phyloP scores from a whole-genome alignment of 2,797 vertebrate species.

The Huso huso region DNA sequence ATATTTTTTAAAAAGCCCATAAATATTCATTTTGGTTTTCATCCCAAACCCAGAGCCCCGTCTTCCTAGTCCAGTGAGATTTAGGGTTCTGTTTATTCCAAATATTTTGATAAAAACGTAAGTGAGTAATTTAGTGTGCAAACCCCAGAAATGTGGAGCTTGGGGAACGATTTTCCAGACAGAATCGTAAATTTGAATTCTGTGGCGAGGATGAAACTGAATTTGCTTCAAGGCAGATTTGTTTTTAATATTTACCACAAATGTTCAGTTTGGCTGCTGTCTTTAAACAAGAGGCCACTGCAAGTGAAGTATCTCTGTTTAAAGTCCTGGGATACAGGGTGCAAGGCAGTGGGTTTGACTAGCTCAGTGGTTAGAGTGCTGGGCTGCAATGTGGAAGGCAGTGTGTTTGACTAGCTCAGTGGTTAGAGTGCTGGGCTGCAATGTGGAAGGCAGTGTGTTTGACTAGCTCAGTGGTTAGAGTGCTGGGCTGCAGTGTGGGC shows the following conservation, averaged over 20 bases:
- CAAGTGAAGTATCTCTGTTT: constrained; percentile 9
- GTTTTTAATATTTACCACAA: constrained; percentile 49
- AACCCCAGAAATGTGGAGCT: constrained; percentile 35
- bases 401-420: too few relatives aligned
- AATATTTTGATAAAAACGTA: constrained; percentile 30
- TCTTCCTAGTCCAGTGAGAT: constrained; percentile 35
- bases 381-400: not conserved
- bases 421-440: too few relatives aligned
- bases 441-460: too few relatives aligned
- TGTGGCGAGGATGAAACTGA: constrained; percentile 48
- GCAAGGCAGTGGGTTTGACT: constrained; percentile 6
- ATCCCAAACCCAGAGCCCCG: not conserved
- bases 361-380: constrained; percentile 2
- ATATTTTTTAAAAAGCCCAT: too few relatives aligned
- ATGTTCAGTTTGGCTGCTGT: constrained; percentile 30
- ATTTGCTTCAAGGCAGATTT: constrained; percentile 48
- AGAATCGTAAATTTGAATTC: constrained; percentile 58
- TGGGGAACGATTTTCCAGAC: constrained; percentile 46
- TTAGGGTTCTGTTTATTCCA: constrained; percentile 44
- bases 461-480: too few relatives aligned
- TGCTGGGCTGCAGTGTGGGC: too few relatives aligned
- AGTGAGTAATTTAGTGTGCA: constrained; percentile 42
- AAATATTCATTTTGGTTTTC: not conserved
- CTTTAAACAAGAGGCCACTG: not conserved
- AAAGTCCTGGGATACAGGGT: not conserved